Percentiles rank a stretch among this genome's conserved stretches.
phyloP scores from a whole-genome alignment of 2,113 vertebrate species.

The Trichomycterus rosablanca region DNA sequence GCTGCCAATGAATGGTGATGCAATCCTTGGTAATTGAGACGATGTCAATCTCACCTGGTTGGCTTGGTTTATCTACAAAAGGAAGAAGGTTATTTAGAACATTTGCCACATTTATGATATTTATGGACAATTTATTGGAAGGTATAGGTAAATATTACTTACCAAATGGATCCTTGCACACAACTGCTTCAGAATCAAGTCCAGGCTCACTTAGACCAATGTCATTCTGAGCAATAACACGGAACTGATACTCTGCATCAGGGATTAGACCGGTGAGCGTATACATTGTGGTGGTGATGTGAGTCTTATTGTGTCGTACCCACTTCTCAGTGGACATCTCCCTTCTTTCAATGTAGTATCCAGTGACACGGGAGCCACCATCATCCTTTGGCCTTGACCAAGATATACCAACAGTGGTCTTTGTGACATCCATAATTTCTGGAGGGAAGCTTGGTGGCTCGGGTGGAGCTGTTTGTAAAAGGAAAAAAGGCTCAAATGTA shows the following conservation, averaged over 20 bases:
- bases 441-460: slow-evolving; percentile 93
- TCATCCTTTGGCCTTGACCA: slow-evolving; percentile 95
- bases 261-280: slow-evolving; percentile 91
- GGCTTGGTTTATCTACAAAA: slow-evolving; percentile 89
- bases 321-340: slow-evolving; percentile 95
- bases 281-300: slow-evolving; percentile 98
- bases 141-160: slow-evolving; percentile 48
- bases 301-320: slow-evolving; percentile 94
- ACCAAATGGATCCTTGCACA: slow-evolving; percentile 99
- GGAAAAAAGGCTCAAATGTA: not conserved
- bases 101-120: not conserved
- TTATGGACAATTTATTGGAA: not conserved
- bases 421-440: slow-evolving; percentile 91
- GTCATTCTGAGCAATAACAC: slow-evolving; percentile 92
- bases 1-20: slow-evolving; percentile 92
- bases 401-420: slow-evolving; percentile 82
- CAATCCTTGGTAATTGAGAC: slow-evolving; percentile 89
- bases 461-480: slow-evolving; percentile 74
- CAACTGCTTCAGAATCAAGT: slow-evolving; percentile 80
- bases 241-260: slow-evolving; percentile 95
- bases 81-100: not conserved
- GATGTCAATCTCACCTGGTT: slow-evolving; percentile 96
- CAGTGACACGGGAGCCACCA: slow-evolving; percentile 91
- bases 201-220: slow-evolving; percentile 89
- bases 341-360: slow-evolving; percentile 93